phyloP scores from a whole-genome alignment of 64 coral and sea anemone genomes.

The Montipora efflorescens region DNA sequence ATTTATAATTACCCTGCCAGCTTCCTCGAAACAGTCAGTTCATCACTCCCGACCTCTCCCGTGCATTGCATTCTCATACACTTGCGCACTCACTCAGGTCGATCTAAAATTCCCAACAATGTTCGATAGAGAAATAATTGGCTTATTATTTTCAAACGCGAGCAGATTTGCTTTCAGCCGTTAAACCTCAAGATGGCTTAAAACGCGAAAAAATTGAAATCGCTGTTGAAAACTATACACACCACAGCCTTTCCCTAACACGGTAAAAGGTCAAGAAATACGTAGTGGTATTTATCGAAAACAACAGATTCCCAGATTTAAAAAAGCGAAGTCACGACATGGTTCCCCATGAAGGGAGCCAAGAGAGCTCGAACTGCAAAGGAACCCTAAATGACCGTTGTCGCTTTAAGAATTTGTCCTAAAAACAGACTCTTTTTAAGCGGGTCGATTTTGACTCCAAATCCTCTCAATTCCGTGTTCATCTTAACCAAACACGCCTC shows the following conservation, averaged over 20 bases:
- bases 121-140: background rate
- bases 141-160: background rate
- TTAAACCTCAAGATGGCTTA: background rate
- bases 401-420: background rate
- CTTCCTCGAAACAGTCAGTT: too few relatives aligned
- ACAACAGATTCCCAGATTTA: background rate
- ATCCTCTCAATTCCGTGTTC: slow-evolving; percentile 36
- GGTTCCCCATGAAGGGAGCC: background rate
- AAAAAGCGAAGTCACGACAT: background rate
- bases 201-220: background rate
- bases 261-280: slow-evolving; percentile 4
- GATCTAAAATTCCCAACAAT: background rate
- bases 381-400: background rate
- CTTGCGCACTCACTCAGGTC: too few relatives aligned
- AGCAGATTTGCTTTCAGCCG: background rate
- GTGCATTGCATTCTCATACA: too few relatives aligned
- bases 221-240: slow-evolving; percentile 6
- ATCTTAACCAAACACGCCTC: slow-evolving; percentile 46
- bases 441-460: slow-evolving; percentile 17
- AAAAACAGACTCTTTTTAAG: slow-evolving; percentile 30
- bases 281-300: background rate
- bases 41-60: too few relatives aligned
- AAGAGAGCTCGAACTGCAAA: background rate
- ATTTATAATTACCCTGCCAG: too few relatives aligned
- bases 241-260: background rate